These are phyloP conservation scores for Pyxicephalus adspersus DNA, from an alignment of 2,113 vertebrate genomes.

Conservation along the genomic window DNA sequence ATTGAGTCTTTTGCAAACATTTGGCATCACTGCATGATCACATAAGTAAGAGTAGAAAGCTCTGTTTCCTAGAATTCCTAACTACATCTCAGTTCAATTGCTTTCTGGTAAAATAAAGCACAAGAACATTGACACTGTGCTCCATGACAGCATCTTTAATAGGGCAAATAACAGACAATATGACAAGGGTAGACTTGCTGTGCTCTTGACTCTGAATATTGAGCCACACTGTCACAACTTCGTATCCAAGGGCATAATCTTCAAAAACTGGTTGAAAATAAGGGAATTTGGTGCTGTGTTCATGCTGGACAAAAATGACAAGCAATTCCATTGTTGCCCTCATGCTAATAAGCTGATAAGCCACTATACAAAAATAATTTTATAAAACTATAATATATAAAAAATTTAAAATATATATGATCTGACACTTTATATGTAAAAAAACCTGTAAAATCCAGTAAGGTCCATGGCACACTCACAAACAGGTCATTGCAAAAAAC, in stretches of 20 bases:
- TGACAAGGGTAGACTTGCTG: conserved; percentile 38
- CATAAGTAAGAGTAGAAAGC: not conserved
- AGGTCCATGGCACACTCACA: no score
- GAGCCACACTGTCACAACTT: conserved; percentile 33
- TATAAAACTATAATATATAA: no score
- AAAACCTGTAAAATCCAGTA: no score
- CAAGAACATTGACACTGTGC: conserved; percentile 12
- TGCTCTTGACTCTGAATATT: conserved; percentile 41
- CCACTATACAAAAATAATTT: no score
- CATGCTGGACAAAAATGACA: no score
- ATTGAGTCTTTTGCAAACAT: no score
- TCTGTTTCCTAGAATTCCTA: not conserved
- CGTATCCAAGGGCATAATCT: conserved; percentile 36
- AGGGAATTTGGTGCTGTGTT: not conserved
- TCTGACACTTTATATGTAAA: no score
- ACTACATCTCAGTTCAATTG: not conserved
- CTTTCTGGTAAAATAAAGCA: not conserved
- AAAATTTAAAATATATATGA: no score
- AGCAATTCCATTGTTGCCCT: no score
- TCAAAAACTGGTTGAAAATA: conserved; percentile 9
- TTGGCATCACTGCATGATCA: no score
- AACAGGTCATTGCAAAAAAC: no score
- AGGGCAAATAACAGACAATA: conserved; percentile 35
- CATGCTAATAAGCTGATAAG: no score
- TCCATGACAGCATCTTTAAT: not conserved